Percentiles rank a stretch among this genome's conserved stretches.
Evolutionary conservation across 2,113 vertebrate species (phyloP).

Genomic region (Podarcis muralis): DNA sequence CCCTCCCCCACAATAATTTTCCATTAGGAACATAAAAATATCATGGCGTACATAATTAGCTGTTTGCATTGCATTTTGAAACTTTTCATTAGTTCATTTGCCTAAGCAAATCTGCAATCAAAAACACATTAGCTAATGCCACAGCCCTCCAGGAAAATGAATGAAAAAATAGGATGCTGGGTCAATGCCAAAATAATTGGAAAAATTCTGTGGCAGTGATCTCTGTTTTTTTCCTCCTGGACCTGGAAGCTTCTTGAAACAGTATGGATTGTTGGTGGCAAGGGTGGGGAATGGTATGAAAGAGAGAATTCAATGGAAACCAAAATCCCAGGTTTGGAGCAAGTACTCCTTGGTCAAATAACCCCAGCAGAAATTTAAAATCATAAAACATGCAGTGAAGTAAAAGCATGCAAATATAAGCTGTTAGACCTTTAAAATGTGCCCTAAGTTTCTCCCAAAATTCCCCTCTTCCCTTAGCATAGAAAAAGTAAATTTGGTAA

Average conservation of each 20-base stretch:
- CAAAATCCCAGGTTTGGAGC: too few species aligned
- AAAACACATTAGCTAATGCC: constrained; percentile 48
- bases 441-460: too few species aligned
- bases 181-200: constrained; percentile 6
- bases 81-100: constrained; percentile 51
- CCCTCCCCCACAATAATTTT: neutral
- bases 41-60: constrained; percentile 57
- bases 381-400: too few species aligned
- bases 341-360: too few species aligned
- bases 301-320: too few species aligned
- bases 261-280: too few species aligned
- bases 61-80: constrained; percentile 60
- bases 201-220: neutral
- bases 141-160: neutral
- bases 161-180: constrained; percentile 24
- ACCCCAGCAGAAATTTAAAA: too few species aligned
- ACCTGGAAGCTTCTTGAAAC: neutral
- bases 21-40: constrained; percentile 32
- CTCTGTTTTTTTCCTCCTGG: neutral
- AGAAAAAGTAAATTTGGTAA: too few species aligned
- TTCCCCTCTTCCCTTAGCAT: too few species aligned
- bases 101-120: constrained; percentile 50
- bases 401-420: too few species aligned
- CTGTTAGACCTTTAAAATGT: too few species aligned
- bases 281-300: too few species aligned